A percentile compares a stretch with the other conserved stretches of the same genome.
These are phyloP conservation scores for Notamacropus eugenii DNA, from an alignment of 2,797 vertebrate genomes.

Conservation along the genomic window DNA sequence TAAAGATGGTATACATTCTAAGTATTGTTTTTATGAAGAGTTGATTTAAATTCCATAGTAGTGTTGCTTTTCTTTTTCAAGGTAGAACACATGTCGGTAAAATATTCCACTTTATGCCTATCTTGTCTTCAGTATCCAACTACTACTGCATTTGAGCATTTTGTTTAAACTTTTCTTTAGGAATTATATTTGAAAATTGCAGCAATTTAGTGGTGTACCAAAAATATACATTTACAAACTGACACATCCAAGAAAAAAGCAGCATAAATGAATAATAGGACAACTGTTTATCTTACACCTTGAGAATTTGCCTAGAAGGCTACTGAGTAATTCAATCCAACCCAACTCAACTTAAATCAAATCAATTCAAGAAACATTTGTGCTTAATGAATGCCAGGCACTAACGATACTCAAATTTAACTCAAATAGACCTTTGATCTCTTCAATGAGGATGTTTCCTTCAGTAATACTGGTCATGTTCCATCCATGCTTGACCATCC, in stretches of 20 bases:
- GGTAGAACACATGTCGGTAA: slow-evolving; percentile 38
- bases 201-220: slow-evolving; percentile 46
- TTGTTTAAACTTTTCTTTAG: slow-evolving; percentile 13
- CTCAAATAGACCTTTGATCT: neutral
- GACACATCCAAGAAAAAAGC: slow-evolving; percentile 62
- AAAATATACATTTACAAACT: slow-evolving; percentile 52
- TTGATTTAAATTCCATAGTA: slow-evolving; percentile 2
- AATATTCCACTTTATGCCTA: neutral
- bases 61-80: neutral
- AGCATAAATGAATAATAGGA: slow-evolving; percentile 68
- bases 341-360: neutral
- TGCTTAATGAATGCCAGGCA: neutral
- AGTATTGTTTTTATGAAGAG: slow-evolving; percentile 2
- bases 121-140: slow-evolving; percentile 23
- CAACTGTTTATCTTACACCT: slow-evolving; percentile 60
- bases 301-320: slow-evolving; percentile 31
- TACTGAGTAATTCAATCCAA: neutral
- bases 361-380: neutral
- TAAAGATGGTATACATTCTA: slow-evolving; percentile 20
- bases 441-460: neutral
- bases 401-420: neutral
- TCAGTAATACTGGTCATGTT: neutral
- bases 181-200: slow-evolving; percentile 13
- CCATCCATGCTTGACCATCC: neutral
- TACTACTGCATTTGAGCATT: slow-evolving; percentile 8